Conservation (phyloP, 2,888 invertebrate species). For the Bhutanitis thaidina region DNA sequence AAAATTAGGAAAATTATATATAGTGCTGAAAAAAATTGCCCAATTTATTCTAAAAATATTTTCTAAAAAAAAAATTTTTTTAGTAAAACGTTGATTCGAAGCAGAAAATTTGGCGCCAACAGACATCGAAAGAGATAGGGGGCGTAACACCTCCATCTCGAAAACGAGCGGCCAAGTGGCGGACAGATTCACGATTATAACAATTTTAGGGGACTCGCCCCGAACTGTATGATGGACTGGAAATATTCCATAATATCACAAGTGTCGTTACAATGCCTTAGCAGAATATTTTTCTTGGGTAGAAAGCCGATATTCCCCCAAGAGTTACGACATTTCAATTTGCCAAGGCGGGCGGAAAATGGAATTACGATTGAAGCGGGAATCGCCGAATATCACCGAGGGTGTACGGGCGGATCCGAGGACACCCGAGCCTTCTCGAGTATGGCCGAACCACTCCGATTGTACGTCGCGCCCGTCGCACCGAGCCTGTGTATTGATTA, state of each 20-base stretch:
- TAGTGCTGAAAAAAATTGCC: no score
- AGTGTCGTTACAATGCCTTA: slow-evolving; percentile 74
- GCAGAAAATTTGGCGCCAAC: slow-evolving; percentile 24
- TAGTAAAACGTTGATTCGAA: not conserved
- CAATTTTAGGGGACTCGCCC: slow-evolving; percentile 62
- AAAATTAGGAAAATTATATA: no score
- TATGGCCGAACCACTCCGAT: slow-evolving; percentile 49
- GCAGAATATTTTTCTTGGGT: slow-evolving; percentile 77
- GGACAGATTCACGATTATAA: slow-evolving; percentile 61
- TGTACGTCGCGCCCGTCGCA: slow-evolving; percentile 59
- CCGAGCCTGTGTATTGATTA: slow-evolving; percentile 77
- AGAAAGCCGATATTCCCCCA: slow-evolving; percentile 80
- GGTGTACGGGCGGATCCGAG: slow-evolving; percentile 36
- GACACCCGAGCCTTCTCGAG: slow-evolving; percentile 50
- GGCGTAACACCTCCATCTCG: slow-evolving; percentile 40
- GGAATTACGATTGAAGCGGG: slow-evolving; percentile 80
- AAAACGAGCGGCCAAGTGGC: slow-evolving; percentile 52
- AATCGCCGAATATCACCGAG: slow-evolving; percentile 57
- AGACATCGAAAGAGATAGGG: slow-evolving; percentile 45
- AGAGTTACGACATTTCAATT: slow-evolving; percentile 82
- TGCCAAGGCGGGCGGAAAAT: slow-evolving; percentile 81
- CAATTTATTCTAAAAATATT: no score
- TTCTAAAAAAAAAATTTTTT: not conserved
- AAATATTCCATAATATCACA: slow-evolving; percentile 75
- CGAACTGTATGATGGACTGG: slow-evolving; percentile 68